These are phyloP conservation scores for Synanthedon tipuliformis DNA, from an alignment of 2,888 invertebrate species.

Conservation along the genomic window DNA sequence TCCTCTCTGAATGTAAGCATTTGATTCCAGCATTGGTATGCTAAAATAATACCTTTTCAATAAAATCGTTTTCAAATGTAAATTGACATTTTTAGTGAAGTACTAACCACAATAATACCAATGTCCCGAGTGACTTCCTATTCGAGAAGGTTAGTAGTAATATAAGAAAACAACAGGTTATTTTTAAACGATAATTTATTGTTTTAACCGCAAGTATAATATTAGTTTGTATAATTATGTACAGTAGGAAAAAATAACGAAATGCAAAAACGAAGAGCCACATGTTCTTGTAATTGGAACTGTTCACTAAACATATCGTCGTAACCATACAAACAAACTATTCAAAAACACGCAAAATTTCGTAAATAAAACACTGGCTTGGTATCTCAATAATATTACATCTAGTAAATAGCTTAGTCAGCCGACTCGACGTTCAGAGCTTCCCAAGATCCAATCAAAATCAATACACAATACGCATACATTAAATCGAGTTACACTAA, in stretches of 20 bases:
- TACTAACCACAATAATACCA: too few relatives aligned
- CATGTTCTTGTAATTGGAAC: slow-evolving; percentile 23
- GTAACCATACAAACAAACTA: slow-evolving; percentile 14
- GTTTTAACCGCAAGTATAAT: slow-evolving; percentile 60
- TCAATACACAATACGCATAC: slow-evolving; percentile 49
- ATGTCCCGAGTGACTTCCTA: too few relatives aligned
- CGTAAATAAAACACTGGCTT: slow-evolving; percentile 17
- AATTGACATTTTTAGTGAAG: too few relatives aligned
- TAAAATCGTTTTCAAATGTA: too few relatives aligned
- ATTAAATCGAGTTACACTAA: slow-evolving; percentile 32
- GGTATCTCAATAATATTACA: slow-evolving; percentile 16
- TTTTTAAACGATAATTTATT: slow-evolving; percentile 68
- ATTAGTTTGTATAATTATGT: slow-evolving; percentile 52
- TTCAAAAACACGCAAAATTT: slow-evolving; percentile 10
- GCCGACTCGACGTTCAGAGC: slow-evolving; percentile 22
- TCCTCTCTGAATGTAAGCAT: too few relatives aligned
- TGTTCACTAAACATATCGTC: slow-evolving; percentile 23
- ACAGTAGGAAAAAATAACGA: slow-evolving; percentile 62
- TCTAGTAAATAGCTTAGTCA: slow-evolving; percentile 13
- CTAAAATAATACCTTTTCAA: too few relatives aligned
- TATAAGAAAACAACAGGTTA: neutral
- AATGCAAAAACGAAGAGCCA: slow-evolving; percentile 55
- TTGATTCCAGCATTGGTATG: too few relatives aligned
- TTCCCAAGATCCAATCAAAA: slow-evolving; percentile 24
- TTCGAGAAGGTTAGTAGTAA: too few relatives aligned